Evolutionary conservation across 1,140 invertebrate genomes (phyloP).

Genomic region (Monochamus saltuarius): DNA sequence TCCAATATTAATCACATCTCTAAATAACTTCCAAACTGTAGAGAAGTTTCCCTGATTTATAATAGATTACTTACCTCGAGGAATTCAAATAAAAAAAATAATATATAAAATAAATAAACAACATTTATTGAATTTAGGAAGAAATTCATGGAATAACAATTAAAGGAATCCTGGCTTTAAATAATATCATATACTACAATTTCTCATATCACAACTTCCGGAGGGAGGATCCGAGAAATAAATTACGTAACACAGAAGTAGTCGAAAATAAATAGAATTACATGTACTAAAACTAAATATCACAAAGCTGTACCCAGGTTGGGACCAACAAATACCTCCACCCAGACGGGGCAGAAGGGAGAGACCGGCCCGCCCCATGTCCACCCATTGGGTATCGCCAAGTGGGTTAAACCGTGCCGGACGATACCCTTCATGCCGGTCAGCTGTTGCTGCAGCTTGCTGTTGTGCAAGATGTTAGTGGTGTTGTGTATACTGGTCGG

Average conservation of each 20-base stretch:
- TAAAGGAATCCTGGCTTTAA: too few relatives aligned
- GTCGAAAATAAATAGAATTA: constrained; percentile 32
- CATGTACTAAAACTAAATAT: constrained; percentile 35
- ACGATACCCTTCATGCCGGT: constrained; percentile 65
- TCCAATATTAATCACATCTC: too few relatives aligned
- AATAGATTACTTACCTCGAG: too few relatives aligned
- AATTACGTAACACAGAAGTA: constrained; percentile 22
- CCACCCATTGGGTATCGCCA: constrained; percentile 81
- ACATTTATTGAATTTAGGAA: too few relatives aligned
- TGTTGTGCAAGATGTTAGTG: constrained; percentile 41
- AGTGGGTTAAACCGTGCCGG: constrained; percentile 66
- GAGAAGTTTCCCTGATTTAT: too few relatives aligned
- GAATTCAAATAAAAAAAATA: too few relatives aligned
- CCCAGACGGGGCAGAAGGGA: constrained; percentile 72
- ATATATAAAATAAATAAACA: too few relatives aligned
- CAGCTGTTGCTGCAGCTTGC: constrained; percentile 26
- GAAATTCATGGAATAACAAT: too few relatives aligned
- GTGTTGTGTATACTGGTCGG: constrained; percentile 21
- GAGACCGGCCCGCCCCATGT: constrained; percentile 75
- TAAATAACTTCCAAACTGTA: too few relatives aligned
- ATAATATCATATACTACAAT: too few relatives aligned
- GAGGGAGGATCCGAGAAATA: neutral
- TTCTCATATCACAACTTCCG: too few relatives aligned
- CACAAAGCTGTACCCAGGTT: constrained; percentile 35
- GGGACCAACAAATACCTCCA: constrained; percentile 52